Evolutionary conservation across 2,113 vertebrate genomes (phyloP), one percentile per base, ranked within the genome.

Genomic region (Strix uralensis): DNA sequence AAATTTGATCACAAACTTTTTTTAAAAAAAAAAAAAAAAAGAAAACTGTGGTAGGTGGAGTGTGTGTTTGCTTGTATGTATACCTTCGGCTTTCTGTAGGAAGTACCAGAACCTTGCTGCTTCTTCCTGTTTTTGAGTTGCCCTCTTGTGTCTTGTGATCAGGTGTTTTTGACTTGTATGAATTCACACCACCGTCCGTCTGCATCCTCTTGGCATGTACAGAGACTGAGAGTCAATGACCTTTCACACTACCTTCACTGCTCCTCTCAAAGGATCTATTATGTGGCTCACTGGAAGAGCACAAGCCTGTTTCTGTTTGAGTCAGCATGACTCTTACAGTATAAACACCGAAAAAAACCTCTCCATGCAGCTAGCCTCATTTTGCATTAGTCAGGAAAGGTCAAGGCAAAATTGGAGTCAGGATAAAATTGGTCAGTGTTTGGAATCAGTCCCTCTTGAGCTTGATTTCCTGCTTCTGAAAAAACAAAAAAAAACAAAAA

Each of bases 371-470:
- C 67, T 46, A 94, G 67, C 46, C 57, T 95, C 75, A 65, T 96
- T 97, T 96, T 96, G 88, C 81, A 82, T 96, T 95, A 96, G 84
- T 97, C 96, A 98, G 88, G 86, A 97, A 97, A 97, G 95, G 96
- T 97, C 96, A 97, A 92, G 59, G 86, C 83, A 94, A 95, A 91
- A 85, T 8, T 95, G 74, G 81, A 96, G 90, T 81, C 47, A 90
- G 89, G 80, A 95, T 90, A 97, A 97, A 97, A 92, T 54, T 83
- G 93, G 92, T 97, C 94, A 95, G 75, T 95, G 81, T 95, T 95
- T 96, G 96, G 92, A 97, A 94, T 65, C 77, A 47, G 74, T 95
- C 95, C 88, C 93, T 95, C 88, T 96, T 93, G 84, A 92, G 86
- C 12, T 32, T 72, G 75, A 94, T 81, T 97, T 97, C 86, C 92